Evolutionary conservation across 2,797 vertebrate species (phyloP).

Genomic region (Cossypha heuglini): DNA sequence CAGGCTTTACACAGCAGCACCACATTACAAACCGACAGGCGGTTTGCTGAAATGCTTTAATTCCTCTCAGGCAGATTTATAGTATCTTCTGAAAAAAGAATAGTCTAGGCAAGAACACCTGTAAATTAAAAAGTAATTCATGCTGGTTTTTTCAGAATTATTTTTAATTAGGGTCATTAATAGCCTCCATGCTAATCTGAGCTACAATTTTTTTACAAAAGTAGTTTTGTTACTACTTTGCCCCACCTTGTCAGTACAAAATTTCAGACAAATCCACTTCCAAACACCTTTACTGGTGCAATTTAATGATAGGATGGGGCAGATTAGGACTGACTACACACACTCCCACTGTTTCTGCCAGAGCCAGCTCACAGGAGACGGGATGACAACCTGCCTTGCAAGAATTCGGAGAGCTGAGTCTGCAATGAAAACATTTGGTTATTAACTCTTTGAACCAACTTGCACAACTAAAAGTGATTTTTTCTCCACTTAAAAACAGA

Average conservation of each 20-base stretch:
- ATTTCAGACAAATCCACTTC: neutral
- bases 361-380: neutral
- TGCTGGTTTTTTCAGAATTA: neutral
- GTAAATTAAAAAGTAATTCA: neutral
- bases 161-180: neutral
- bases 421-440: neutral
- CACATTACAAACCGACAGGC: fast-evolving
- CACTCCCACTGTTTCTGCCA: fast-evolving
- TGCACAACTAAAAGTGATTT: neutral
- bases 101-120: neutral
- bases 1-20: neutral
- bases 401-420: neutral
- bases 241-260: neutral
- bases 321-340: neutral
- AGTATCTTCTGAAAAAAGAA: neutral
- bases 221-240: neutral
- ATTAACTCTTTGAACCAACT: neutral
- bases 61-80: neutral
- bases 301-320: neutral
- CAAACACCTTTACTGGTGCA: neutral
- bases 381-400: fast-evolving
- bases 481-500: neutral
- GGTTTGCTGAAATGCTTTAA: neutral
- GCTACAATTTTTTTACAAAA: neutral
- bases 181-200: neutral